Evolutionary conservation across 2,888 invertebrate species (phyloP), one percentile per base, ranked within the genome.

Genomic region (Acanthosoma haemorrhoidale): DNA sequence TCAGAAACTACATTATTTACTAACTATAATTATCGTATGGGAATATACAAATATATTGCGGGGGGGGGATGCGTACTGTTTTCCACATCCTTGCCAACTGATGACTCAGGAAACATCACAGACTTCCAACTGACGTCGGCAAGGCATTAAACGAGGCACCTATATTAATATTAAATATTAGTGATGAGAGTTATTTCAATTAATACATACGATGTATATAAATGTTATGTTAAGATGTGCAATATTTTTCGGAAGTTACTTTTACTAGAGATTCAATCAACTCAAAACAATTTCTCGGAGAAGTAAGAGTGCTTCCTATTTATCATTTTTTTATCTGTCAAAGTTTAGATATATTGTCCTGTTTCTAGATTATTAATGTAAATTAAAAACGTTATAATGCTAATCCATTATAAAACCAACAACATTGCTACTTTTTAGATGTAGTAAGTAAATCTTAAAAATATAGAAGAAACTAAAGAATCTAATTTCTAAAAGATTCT

Each of bases 351-450:
- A 8, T 67, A 67, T 51, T 67, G 60, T 68, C 61, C 43, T 61
- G 70, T 70, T 70, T 60, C 57, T 63, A 68, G 68, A 68, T 72
- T 70, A 69, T 72, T 57, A 70, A 68, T 70, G 70, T 72, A 67
- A 72, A 72, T 72, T 72, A 32, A 29, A 67, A 70, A 71, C 71
- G 71, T 73, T 73, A 71, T 73, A 71, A 73, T 72, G 61, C 64
- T 39, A 69, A 59, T 66, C 67, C 60, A 73, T 72, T 72, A 70
- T 72, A 73, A 73, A 71, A 71, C 73, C 73, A 72, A 72, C 73
- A 73, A 73, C 73, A 73, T 31, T 70, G 71, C 73, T 73, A 73
- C 73, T 72, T 73, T 72, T 60, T 72, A 67, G 67, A 57, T 34
- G 67, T 67, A 67, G 67, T 67, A 41, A 39, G 41, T 64, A 41